A percentile compares a stretch with the other conserved stretches of the same genome.
Conservation (phyloP, 2,888 invertebrate species). For the Hemicrepidius hirtus region DNA sequence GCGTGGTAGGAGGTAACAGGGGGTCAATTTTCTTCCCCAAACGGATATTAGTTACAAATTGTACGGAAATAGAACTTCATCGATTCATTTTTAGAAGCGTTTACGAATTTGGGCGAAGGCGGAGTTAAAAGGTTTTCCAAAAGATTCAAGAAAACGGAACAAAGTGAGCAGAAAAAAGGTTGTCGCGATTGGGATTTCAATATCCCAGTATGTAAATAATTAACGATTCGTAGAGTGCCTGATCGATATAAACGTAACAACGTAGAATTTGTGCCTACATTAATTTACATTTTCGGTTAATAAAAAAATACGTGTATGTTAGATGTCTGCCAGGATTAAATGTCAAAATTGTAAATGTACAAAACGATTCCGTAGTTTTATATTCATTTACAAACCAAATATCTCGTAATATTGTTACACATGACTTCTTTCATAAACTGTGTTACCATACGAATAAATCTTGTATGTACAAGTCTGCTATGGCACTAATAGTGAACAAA, state of each 20-base stretch:
- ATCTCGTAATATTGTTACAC: too few relatives aligned
- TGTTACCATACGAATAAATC: too few relatives aligned
- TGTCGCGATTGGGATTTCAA: constrained; percentile 5
- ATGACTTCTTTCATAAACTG: too few relatives aligned
- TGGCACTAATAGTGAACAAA: too few relatives aligned
- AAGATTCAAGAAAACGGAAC: not conserved
- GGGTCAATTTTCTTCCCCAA: not conserved
- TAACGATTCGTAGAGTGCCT: not conserved
- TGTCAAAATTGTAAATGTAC: too few relatives aligned
- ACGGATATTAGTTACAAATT: constrained; percentile 8
- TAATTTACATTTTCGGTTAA: constrained; percentile 4
- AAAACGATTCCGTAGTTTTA: too few relatives aligned
- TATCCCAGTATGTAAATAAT: constrained; percentile 1
- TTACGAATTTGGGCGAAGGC: constrained; percentile 4
- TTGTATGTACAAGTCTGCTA: too few relatives aligned
- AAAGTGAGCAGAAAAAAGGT: not conserved
- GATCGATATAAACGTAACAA: constrained; percentile 15
- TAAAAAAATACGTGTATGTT: too few relatives aligned
- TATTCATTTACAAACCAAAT: too few relatives aligned
- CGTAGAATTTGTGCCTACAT: not conserved
- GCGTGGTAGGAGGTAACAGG: not conserved
- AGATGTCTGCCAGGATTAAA: too few relatives aligned
- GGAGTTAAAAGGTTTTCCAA: not conserved
- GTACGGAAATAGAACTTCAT: constrained; percentile 4
- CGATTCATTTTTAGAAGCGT: constrained; percentile 6